Evolutionary conservation across 1,140 invertebrate genomes (phyloP).

Genomic region (Akabosia matsudoensis): DNA sequence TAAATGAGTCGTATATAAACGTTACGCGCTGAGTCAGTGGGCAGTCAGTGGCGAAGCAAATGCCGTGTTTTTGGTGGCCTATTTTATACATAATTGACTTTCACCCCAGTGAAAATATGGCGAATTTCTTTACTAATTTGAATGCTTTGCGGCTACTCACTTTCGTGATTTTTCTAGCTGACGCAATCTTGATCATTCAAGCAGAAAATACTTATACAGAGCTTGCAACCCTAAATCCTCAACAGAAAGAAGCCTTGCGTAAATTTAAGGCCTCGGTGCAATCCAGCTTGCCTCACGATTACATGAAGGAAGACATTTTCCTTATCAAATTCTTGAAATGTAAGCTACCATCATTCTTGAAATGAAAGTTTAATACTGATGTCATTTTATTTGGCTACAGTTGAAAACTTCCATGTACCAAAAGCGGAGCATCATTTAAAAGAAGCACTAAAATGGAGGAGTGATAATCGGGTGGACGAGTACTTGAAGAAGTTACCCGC

Average conservation of each 20-base stretch:
- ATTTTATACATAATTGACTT: no score
- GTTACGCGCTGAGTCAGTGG: no score
- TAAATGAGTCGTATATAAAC: no score
- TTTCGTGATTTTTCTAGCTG: no score
- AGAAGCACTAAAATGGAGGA: not conserved
- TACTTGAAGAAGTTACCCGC: not conserved
- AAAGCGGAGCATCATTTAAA: not conserved
- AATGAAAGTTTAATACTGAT: not conserved
- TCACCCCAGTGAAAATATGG: no score
- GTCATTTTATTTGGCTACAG: constrained; percentile 10
- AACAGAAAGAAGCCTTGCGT: not conserved
- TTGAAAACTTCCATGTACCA: not conserved
- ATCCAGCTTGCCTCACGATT: not conserved
- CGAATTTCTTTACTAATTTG: no score
- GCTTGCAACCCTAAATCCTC: not conserved
- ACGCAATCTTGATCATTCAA: no score
- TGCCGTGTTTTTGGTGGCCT: no score
- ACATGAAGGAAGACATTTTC: constrained; percentile 15
- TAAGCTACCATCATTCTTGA: not conserved
- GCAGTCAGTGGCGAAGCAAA: no score
- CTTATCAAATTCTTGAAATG: not conserved
- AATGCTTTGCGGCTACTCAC: no score
- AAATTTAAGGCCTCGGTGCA: not conserved
- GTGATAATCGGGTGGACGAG: not conserved
- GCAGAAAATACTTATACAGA: not conserved